Percentiles rank a stretch among this genome's conserved stretches.
These are phyloP conservation scores for Pseudoips prasinana DNA, from an alignment of 2,888 invertebrate species.

Conservation along the genomic window DNA sequence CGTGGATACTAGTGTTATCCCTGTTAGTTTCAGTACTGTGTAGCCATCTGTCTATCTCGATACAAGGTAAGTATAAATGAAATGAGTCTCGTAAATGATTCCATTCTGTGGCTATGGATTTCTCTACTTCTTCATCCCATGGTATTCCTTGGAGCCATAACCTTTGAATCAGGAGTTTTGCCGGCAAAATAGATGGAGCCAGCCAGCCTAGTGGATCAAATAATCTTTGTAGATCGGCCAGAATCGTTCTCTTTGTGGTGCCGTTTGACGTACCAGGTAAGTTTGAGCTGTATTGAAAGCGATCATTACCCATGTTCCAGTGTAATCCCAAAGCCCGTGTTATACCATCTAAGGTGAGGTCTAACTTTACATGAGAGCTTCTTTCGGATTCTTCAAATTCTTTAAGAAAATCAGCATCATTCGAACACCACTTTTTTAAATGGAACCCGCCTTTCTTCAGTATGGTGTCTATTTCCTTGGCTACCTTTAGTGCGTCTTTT, in stretches of 20 bases:
- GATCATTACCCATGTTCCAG: constrained; percentile 26
- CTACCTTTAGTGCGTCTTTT: constrained; percentile 5
- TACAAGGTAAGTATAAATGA: constrained; percentile 2
- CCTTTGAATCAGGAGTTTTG: constrained; percentile 23
- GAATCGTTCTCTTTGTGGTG: constrained; percentile 24
- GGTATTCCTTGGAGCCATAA: constrained; percentile 17
- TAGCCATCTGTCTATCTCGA: constrained; percentile 7
- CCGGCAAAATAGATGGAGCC: constrained; percentile 14
- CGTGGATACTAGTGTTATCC: constrained; percentile 3
- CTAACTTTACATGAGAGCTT: constrained; percentile 11
- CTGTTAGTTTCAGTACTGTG: constrained; percentile 2
- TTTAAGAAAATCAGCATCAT: background rate
- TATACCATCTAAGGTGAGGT: constrained; percentile 23
- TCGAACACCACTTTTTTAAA: background rate
- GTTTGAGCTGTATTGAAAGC: constrained; percentile 16
- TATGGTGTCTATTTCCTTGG: background rate
- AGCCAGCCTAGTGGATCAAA: constrained; percentile 31
- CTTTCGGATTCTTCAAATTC: background rate
- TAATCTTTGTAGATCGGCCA: no score
- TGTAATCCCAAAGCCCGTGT: constrained; percentile 22
- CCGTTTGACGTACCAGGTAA: constrained; percentile 1
- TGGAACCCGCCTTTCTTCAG: background rate
- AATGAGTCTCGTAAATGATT: constrained; percentile 5
- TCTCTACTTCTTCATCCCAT: constrained; percentile 23
- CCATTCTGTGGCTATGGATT: constrained; percentile 18